A percentile compares a stretch with the other conserved stretches of the same genome.
These are phyloP conservation scores for Ochotona princeps DNA, from an alignment of 2,113 vertebrate genomes.

Conservation along the genomic window DNA sequence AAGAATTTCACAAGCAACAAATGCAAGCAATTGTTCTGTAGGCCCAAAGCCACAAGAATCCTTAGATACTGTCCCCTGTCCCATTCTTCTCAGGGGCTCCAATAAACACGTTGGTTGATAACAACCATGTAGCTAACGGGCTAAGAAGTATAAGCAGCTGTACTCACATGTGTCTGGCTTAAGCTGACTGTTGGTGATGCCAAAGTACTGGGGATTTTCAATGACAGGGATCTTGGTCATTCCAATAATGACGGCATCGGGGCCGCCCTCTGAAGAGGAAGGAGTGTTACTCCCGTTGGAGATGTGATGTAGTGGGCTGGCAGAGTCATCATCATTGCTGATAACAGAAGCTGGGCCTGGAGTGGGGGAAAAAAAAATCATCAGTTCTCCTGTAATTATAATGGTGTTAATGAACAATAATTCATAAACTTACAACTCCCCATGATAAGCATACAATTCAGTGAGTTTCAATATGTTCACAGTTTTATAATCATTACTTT, in stretches of 20 bases:
- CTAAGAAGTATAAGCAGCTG: slow-evolving; percentile 66
- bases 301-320: slow-evolving; percentile 97
- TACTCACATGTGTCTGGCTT: slow-evolving; percentile 98
- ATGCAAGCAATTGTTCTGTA: slow-evolving; percentile 35
- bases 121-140: slow-evolving; percentile 55
- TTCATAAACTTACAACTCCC: not conserved
- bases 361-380: slow-evolving; percentile 76
- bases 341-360: slow-evolving; percentile 96
- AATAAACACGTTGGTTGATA: slow-evolving; percentile 64
- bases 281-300: slow-evolving; percentile 97
- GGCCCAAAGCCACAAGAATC: slow-evolving; percentile 32
- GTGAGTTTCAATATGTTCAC: not conserved
- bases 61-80: slow-evolving; percentile 28
- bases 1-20: slow-evolving; percentile 51
- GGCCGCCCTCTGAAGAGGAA: slow-evolving; percentile 95
- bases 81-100: slow-evolving; percentile 10
- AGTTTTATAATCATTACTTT: not conserved
- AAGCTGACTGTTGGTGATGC: slow-evolving; percentile 95
- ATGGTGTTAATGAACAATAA: not conserved
- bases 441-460: not conserved
- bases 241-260: slow-evolving; percentile 96
- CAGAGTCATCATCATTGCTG: slow-evolving; percentile 96
- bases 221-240: slow-evolving; percentile 99
- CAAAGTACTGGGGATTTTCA: slow-evolving; percentile 98
- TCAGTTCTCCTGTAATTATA: slow-evolving; percentile 77